phyloP scores from a whole-genome alignment of 2,797 vertebrate genomes.

The Esox masquinongy region DNA sequence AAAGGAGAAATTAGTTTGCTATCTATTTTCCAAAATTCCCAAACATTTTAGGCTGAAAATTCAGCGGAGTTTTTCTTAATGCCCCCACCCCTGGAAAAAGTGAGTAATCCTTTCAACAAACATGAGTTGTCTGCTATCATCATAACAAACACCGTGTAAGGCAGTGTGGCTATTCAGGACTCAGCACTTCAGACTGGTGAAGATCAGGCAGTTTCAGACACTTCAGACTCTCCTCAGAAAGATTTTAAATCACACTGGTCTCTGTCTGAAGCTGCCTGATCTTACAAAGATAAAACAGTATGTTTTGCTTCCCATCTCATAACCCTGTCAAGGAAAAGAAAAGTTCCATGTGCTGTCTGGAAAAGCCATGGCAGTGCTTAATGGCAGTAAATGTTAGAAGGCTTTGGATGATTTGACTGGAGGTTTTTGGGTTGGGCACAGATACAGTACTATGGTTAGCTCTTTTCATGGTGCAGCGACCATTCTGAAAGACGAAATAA shows the following conservation, averaged over 20 bases:
- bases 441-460: background rate
- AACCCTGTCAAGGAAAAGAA: background rate
- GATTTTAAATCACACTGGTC: background rate
- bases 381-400: background rate
- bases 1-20: no score
- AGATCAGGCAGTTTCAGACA: no score
- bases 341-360: background rate
- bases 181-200: background rate
- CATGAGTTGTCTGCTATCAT: conserved; percentile 15
- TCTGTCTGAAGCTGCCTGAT: background rate
- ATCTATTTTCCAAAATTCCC: no score
- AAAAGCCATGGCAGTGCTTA: background rate
- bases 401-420: background rate
- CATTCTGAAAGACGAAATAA: background rate
- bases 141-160: conserved; percentile 57
- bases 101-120: conserved; percentile 7
- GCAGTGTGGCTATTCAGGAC: conserved; percentile 21
- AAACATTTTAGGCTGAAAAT: no score
- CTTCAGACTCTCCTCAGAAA: background rate
- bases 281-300: background rate
- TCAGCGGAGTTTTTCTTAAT: no score
- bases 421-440: background rate
- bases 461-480: background rate
- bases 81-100: conserved; percentile 22
- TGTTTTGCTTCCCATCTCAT: background rate